Evolutionary conservation across 2,113 vertebrate genomes (phyloP), one percentile per base, ranked within the genome.

Genomic region (Tachuris rubrigastra): DNA sequence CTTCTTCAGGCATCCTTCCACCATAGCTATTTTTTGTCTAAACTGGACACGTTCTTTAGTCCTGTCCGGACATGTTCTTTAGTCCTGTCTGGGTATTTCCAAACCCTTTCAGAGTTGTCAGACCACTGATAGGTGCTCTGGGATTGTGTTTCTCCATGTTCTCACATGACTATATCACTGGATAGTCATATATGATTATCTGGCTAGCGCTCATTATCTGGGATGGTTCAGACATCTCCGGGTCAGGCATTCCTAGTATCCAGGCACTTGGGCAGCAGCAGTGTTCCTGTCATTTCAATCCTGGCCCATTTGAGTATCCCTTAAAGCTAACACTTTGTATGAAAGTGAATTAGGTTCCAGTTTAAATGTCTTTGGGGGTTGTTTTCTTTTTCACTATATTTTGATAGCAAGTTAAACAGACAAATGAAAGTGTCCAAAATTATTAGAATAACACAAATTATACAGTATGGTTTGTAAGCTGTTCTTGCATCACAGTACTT

Each of bases 41-140:
- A 56, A 11, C 2, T 46, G 18, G 35, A 46, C 11, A 37, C 0
- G 1, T 59, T 75, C 52, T 73, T 59, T 39, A 79, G 14, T 42
- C 17, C 35, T 65, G 4, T 42, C 31, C 82, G 50, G 30, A n/a
- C 11, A 37, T 0, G 1, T 59, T 75, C 52, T 73, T 59, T 39
- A 79, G 14, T 42, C 17, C 35, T 65, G 4, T 42, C 31, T 85
- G 50, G 30, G 3, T 63, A 59, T 39, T 37, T 37, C 22, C 30
- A 31, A 63, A 67, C 12, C 9, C 28, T 49, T 39, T 8, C 39
- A 82, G 75, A 35, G 25, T 2, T 44, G 66, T 15, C n/a, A 87
- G 46, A 50, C 9, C 41, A 62, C 12, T 0, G 4, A 1, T 0
- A 85, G 19, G 5, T 74, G 46, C 37, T 44, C 19, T 67, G 37